Percentiles rank a stretch among this genome's conserved stretches.
Evolutionary conservation across 1,140 invertebrate genomes (phyloP).

Genomic region (Magallana angulata): DNA sequence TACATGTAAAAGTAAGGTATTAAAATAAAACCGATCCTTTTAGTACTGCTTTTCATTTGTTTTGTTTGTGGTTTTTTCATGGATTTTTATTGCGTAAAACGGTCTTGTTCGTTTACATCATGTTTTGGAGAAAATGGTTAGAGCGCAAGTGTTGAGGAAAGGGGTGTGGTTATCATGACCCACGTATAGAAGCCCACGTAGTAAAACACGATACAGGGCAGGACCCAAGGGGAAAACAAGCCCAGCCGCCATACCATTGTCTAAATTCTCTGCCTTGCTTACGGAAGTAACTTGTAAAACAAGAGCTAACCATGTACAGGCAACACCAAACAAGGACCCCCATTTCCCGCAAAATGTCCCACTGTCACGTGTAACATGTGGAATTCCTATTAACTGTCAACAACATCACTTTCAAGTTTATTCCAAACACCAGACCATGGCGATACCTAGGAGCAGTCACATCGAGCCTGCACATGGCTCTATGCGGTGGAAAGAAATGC

Average conservation of each 20-base stretch:
- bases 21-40: no score
- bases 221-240: no score
- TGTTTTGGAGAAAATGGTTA: no score
- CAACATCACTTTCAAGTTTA: background rate
- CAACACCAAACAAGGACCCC: background rate
- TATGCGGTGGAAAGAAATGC: background rate
- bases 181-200: no score
- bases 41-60: no score
- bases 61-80: no score
- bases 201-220: no score
- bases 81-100: no score
- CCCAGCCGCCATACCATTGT: background rate
- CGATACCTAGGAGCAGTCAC: background rate
- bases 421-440: background rate
- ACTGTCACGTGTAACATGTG: background rate
- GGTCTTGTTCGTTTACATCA: no score
- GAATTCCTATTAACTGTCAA: conserved; percentile 6
- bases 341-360: background rate
- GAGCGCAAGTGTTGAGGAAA: no score
- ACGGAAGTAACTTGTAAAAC: background rate
- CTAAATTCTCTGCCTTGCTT: background rate
- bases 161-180: no score
- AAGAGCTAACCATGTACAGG: background rate
- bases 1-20: no score
- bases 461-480: background rate